phyloP scores from a whole-genome alignment of 1,140 invertebrate genomes.

The Macrotrachela quadricornifera region DNA sequence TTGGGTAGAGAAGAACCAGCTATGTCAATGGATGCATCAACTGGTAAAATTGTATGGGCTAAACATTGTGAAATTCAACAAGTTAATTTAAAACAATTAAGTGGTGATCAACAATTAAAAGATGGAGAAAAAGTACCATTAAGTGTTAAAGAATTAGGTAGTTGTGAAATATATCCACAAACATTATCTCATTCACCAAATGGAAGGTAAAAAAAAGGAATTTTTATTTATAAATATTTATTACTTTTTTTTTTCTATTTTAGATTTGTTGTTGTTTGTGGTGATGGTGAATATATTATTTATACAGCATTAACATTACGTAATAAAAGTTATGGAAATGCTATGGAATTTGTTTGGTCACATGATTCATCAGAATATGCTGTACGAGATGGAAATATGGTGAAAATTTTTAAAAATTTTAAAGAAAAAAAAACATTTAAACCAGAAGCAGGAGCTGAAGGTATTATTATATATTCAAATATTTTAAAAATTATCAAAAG shows the following conservation, averaged over 20 bases:
- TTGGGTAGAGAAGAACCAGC: slow-evolving; percentile 92
- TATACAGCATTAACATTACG: slow-evolving; percentile 95
- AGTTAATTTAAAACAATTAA: slow-evolving; percentile 56
- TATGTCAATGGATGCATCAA: slow-evolving; percentile 84
- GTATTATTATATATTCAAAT: slow-evolving; percentile 37
- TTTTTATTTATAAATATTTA: background rate
- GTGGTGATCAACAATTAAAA: slow-evolving; percentile 33
- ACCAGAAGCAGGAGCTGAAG: slow-evolving; percentile 80
- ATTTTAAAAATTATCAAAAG: too few species aligned
- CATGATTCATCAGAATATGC: slow-evolving; percentile 79
- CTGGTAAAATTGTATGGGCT: slow-evolving; percentile 93
- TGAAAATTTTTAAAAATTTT: slow-evolving; percentile 93
- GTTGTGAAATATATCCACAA: slow-evolving; percentile 97
- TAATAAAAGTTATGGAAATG: slow-evolving; percentile 93
- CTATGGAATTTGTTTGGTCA: slow-evolving; percentile 97
- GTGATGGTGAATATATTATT: slow-evolving; percentile 97
- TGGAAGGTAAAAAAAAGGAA: slow-evolving; percentile 36
- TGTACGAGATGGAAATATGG: slow-evolving; percentile 65
- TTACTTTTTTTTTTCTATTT: too few species aligned
- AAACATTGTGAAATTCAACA: slow-evolving; percentile 93
- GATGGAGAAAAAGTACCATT: slow-evolving; percentile 78
- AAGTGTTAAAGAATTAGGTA: slow-evolving; percentile 91
- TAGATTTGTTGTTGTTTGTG: slow-evolving; percentile 86
- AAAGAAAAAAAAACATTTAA: slow-evolving; percentile 86
- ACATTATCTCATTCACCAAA: slow-evolving; percentile 95